These are phyloP conservation scores for Ceratotherium simum DNA, from an alignment of 2,113 vertebrate species.

Conservation along the genomic window DNA sequence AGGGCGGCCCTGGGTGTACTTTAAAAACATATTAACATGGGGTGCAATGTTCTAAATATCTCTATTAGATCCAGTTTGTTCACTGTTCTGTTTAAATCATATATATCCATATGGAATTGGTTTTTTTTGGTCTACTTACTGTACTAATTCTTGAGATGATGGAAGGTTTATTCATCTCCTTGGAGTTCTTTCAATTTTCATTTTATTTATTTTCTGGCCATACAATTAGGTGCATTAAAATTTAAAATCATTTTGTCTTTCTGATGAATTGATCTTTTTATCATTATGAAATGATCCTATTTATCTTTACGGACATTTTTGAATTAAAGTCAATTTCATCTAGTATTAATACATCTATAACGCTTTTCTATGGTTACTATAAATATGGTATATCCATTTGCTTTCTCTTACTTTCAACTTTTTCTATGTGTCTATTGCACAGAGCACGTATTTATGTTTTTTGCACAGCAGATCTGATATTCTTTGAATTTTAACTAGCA, in stretches of 20 bases:
- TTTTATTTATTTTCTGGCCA: neutral
- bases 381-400: neutral
- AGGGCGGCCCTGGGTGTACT: no score
- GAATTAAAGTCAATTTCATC: neutral
- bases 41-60: neutral
- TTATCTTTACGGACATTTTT: neutral
- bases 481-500: neutral
- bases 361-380: neutral
- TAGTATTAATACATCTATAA: neutral
- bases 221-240: neutral
- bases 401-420: constrained; percentile 3
- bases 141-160: neutral
- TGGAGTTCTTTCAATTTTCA: neutral
- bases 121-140: neutral
- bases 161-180: neutral
- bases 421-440: neutral
- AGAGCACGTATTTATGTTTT: neutral
- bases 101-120: neutral
- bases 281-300: neutral
- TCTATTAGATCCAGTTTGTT: neutral
- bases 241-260: neutral
- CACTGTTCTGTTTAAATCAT: neutral
- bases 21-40: no score
- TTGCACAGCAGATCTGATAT: neutral
- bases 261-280: neutral